Percentiles rank a stretch among this genome's conserved stretches.
These are phyloP conservation scores for Phragmatobia fuliginosa DNA, from an alignment of 2,888 invertebrate species.

Conservation along the genomic window DNA sequence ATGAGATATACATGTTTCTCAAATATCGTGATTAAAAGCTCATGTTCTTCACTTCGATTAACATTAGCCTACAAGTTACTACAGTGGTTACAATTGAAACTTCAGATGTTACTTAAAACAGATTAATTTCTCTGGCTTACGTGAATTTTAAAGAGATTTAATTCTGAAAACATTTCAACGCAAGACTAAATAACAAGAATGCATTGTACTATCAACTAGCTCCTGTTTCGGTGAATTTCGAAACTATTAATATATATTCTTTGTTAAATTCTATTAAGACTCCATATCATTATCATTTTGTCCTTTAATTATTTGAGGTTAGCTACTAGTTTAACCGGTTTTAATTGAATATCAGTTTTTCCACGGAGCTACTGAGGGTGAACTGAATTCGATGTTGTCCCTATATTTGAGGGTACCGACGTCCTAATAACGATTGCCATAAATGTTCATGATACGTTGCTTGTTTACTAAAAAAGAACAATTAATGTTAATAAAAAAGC, in stretches of 20 bases:
- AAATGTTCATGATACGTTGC: too few species aligned
- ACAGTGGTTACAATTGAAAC: constrained; percentile 11
- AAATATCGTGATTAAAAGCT: background rate
- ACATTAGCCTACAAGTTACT: constrained; percentile 10
- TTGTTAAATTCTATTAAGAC: background rate
- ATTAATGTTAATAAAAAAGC: background rate
- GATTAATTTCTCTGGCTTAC: constrained; percentile 7
- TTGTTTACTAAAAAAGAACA: too few species aligned
- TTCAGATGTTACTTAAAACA: constrained; percentile 11
- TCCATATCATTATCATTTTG: too few species aligned
- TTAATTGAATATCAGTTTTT: too few species aligned
- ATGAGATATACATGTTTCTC: background rate
- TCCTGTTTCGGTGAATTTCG: background rate
- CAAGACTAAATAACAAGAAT: background rate
- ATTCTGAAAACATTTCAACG: background rate
- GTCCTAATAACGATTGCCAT: too few species aligned
- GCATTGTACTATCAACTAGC: background rate
- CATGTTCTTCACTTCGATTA: background rate
- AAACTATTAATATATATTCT: background rate
- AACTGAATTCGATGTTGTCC: too few species aligned
- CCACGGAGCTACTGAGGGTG: too few species aligned
- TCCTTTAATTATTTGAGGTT: too few species aligned
- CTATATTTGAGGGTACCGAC: too few species aligned
- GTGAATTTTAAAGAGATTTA: constrained; percentile 4
- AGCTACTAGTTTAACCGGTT: too few species aligned